Evolutionary conservation across 2,797 vertebrate species (phyloP), one percentile per base, ranked within the genome.

Genomic region (Microctenopoma stevenorrisi): DNA sequence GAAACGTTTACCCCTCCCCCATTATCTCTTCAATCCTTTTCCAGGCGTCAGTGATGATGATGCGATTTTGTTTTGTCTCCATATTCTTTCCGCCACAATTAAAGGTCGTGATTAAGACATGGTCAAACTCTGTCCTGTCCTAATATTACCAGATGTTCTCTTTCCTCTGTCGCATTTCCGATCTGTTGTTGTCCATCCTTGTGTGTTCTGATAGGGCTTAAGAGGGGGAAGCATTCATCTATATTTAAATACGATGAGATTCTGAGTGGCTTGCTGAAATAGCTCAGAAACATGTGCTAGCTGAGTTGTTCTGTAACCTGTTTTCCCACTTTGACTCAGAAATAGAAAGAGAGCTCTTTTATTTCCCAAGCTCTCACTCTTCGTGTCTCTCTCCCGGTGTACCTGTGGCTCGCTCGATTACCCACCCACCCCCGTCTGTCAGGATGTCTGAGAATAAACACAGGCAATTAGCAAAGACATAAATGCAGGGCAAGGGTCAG

Each of bases 381-480:
- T 46, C 22, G 42, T 51, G 30, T 67, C 44, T 18, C 43, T 26
- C 33, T 68, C 46, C 12, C 48, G 30, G 30, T 48, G 13, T 84
- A 83, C 84, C 84, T 90, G 84, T 76, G 60, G 61, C 72, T 79
- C 47, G 3, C 53, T 83, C 55, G 12, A 40, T 8, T n/a, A 14
- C 38, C 50, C 48, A 6, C 76, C 73, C 52, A 5, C 67, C 57
- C 44, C 68, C 4, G 25, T 69, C 80, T 54, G 73, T 83, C 78
- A 79, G 72, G 79, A 91, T 77, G 71, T 71, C 79, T 81, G 74
- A 77, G 81, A 91, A 86, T 83, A 91, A 89, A 91, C 87, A 84
- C 48, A 25, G 48, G 87, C 77, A 90, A 90, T 91, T 91, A 91
- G 86, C 59, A 64, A 64, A 64, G 70, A 74, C 81, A 79, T 78